Base-by-base conservation (phyloP, 2,797 vertebrate genomes). In the Melanitta fusca region DNA sequence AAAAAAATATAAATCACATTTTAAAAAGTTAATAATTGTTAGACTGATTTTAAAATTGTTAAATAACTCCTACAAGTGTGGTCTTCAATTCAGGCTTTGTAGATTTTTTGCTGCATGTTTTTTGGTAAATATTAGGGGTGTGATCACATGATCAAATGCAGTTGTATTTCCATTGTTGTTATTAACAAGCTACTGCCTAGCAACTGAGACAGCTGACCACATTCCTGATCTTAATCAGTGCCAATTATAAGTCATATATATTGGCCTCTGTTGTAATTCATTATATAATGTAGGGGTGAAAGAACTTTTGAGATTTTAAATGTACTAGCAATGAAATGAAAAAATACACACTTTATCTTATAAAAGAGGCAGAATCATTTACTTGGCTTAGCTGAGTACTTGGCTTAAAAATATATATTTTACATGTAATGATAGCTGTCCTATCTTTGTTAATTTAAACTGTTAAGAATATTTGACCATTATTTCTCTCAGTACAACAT, bases 161-260 rank as follows among this genome's bases (percentile, higher is more conserved):
- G 2, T 93, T 80, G 8, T 60, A 79, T 83, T 91, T 93, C 32
- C 47, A n/a, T 18, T 13, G 21, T 21, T 45, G 21, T 21, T 45
- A 45, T 91, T 94, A 89, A 85, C 47, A 91, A 92, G 77, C 4
- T 87, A 53, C 36, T 91, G 34, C 56, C 30, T 82, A 87, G 65
- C 74, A 91, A 85, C 39, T 53, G 60, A 89, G 43, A 73, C 12
- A 89, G 47, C 15, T 80, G 72, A 82, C 38, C n/a, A 43, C 8
- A 47, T 56, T 82, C 56, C 38, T 85, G 24, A 49, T 89, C 36
- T 80, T 94, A 91, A 85, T 88, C 4, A 1, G 11, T 53, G 41
- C 21, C 62, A 93, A 43, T 58, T 79, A 36, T 51, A 75, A 80
- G 34, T 62, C 32, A 66, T 8, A 27, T 36, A 34, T 54, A 57